phyloP scores from a whole-genome alignment of 2,113 vertebrate genomes.

The Sprattus sprattus region DNA sequence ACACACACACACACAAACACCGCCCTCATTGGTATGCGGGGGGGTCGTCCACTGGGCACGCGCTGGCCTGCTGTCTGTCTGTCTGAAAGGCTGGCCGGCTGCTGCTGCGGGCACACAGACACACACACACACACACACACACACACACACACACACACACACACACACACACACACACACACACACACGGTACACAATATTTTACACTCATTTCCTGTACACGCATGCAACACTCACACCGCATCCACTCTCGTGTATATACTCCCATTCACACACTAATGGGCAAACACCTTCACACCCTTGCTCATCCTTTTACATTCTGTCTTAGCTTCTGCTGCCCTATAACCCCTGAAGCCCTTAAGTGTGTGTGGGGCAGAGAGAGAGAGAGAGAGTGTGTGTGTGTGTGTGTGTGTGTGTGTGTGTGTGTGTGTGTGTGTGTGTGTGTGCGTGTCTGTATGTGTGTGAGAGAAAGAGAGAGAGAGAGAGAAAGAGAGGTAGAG shows the following conservation, averaged over 20 bases:
- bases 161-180: slow-evolving; percentile 53
- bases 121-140: slow-evolving; percentile 37
- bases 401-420: slow-evolving; percentile 66
- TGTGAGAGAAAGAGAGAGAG: slow-evolving; percentile 53
- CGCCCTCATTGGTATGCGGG: not conserved
- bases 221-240: slow-evolving; percentile 35
- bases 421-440: slow-evolving; percentile 53
- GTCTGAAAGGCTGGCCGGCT: slow-evolving; percentile 74
- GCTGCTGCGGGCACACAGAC: slow-evolving; percentile 59
- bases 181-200: slow-evolving; percentile 41
- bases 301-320: not conserved
- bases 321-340: not conserved
- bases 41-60: not conserved
- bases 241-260: slow-evolving; percentile 18
- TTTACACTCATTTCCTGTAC: slow-evolving; percentile 16
- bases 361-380: too few species aligned
- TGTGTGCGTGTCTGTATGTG: slow-evolving; percentile 65
- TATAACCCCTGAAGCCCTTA: not conserved
- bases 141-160: slow-evolving; percentile 47
- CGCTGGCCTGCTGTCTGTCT: slow-evolving; percentile 85
- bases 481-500: slow-evolving; percentile 13
- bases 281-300: not conserved
- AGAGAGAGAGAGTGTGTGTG: not conserved
- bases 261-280: not conserved
- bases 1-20: not conserved